Base-by-base conservation (phyloP, 2,888 invertebrate species). In the Xestia xanthographa region DNA sequence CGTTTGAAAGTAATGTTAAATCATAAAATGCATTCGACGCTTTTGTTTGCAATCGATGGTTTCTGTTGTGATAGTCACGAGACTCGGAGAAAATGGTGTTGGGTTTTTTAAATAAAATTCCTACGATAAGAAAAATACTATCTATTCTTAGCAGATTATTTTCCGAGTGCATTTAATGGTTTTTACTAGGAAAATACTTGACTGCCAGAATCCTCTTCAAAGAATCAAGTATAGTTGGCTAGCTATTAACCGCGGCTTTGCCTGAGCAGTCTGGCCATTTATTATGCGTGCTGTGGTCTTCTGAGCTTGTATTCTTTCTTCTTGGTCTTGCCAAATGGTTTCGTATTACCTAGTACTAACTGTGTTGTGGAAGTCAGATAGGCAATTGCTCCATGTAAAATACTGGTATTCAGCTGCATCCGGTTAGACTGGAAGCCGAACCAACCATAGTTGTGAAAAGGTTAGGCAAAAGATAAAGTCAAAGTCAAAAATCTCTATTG, bases 11-110 rank as follows among this genome's bases (percentile, higher is more conserved):
- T 71, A 67, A 84, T 70, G 76, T 73, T 67, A 73, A 82, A 74
- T 73, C 82, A 75, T 72, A 75, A 74, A 79, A 79, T 73, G 72
- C 58, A 71, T 75, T 50, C 58, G 63, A 53, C 29, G 45, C 12
- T 72, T 68, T 68, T 38, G 72, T 68, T 66, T 62, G 29, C n/a
- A 66, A 62, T 82, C 11, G 20, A 20, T 66, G 50, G 62, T 66
- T 60, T 66, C 9, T 45, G n/a, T 81, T 75, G 58, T 45, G 11
- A 43, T 45, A 14, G 34, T 58, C 26, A 20, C 11, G 6, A 60
- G 20, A 22, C 26, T 34, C 14, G n/a, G 29, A 41, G 20, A 50
- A 67, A 77, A 60, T 50, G 22, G 5, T 43, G 11, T 38, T 60
- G 1, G 45, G 22, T 9, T 50, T 50, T 22, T 17, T 67, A 58